These are phyloP conservation scores for Aspidoscelis tigris DNA, from an alignment of 2,113 vertebrate species.

Conservation along the genomic window DNA sequence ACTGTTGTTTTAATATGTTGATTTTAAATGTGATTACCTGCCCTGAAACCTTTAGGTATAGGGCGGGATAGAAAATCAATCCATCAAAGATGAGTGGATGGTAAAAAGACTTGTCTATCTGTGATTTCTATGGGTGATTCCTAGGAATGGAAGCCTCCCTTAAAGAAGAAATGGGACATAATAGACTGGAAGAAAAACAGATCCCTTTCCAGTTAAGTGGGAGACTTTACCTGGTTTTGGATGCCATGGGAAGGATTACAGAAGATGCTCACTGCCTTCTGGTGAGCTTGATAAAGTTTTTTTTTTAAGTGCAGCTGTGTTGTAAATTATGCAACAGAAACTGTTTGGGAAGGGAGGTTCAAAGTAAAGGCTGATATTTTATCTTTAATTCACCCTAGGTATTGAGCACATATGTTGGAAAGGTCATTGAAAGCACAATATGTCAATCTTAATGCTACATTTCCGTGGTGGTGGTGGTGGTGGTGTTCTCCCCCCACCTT, in stretches of 20 bases:
- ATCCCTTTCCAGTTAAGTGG: not conserved
- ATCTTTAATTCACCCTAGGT: constrained; percentile 47
- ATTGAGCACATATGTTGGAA: constrained; percentile 32
- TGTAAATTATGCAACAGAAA: not conserved
- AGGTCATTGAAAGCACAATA: constrained; percentile 43
- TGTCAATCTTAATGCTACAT: constrained; percentile 47
- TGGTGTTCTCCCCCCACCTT: not conserved
- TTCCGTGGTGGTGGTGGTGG: not conserved
- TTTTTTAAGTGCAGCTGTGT: constrained; percentile 6
- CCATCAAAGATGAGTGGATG: too few relatives aligned
- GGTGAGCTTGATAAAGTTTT: constrained; percentile 31
- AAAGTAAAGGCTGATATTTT: constrained; percentile 48
- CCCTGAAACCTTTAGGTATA: too few relatives aligned
- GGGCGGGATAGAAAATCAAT: too few relatives aligned
- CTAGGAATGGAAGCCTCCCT: too few relatives aligned
- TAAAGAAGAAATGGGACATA: too few relatives aligned
- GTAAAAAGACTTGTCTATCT: too few relatives aligned
- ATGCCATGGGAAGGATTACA: not conserved
- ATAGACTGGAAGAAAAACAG: too few relatives aligned
- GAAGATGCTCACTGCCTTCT: constrained; percentile 3
- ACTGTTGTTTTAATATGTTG: too few relatives aligned
- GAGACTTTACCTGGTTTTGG: not conserved
- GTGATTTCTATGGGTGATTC: too few relatives aligned
- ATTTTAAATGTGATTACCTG: too few relatives aligned
- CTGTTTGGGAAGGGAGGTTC: constrained; percentile 19